These are phyloP conservation scores for Eumerus sabulonum DNA, from an alignment of 2,888 invertebrate species.

Conservation along the genomic window DNA sequence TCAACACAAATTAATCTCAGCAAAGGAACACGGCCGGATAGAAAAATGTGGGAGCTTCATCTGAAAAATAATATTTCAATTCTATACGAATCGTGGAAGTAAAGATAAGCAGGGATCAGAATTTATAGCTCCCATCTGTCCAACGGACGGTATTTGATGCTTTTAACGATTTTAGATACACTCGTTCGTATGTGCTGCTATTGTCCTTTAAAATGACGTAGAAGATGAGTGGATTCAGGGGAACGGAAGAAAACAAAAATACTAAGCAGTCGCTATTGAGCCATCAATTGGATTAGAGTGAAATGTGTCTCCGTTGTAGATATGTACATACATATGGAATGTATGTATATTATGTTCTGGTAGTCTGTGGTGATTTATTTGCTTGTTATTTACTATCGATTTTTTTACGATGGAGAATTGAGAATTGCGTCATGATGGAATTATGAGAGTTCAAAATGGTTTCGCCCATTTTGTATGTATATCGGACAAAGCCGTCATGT, in stretches of 20 bases:
- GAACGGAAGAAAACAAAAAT: constrained; percentile 5
- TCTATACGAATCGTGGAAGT: constrained; percentile 6
- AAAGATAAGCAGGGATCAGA: neutral
- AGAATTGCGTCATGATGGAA: too few relatives aligned
- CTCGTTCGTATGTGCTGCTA: neutral
- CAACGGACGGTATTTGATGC: constrained; percentile 14
- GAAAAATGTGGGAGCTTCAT: neutral
- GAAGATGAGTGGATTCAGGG: constrained; percentile 1
- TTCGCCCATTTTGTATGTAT: too few relatives aligned
- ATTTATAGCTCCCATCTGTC: constrained; percentile 27
- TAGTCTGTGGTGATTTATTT: too few relatives aligned
- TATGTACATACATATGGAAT: too few relatives aligned
- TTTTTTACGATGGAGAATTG: too few relatives aligned
- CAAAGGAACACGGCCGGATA: constrained; percentile 6
- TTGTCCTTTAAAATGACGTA: constrained; percentile 27
- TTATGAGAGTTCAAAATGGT: too few relatives aligned
- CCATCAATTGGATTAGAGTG: constrained; percentile 7
- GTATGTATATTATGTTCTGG: too few relatives aligned
- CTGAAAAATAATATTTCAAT: constrained; percentile 26
- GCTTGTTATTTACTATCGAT: too few relatives aligned
- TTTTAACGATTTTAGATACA: constrained; percentile 23
- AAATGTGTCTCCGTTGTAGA: neutral
- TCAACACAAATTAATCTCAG: constrained; percentile 30
- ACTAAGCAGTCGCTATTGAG: neutral
- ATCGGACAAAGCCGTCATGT: too few relatives aligned